Base-by-base conservation (phyloP, 2,888 invertebrate species). In the Caenorhabditis auriculariae region DNA sequence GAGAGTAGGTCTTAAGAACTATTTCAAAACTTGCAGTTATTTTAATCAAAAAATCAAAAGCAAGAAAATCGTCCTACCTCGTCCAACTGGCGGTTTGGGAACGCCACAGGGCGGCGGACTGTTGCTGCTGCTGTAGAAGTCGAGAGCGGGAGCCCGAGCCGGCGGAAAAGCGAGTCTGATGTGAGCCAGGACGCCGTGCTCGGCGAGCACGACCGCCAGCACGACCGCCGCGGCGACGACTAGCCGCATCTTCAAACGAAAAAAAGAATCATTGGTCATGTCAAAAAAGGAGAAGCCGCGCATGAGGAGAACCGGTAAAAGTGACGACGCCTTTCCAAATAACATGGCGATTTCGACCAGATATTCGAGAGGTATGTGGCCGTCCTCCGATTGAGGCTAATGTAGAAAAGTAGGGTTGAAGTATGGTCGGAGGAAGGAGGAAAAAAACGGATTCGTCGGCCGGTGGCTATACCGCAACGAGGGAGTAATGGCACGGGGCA, bases 91-190 rank as follows among this genome's bases (percentile, higher is more conserved):
- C 21, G 71, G 91, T 89, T 89, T 90, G 24, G 93, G 91, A 90
- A 93, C 92, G 68, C 94, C 94, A 83, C 94, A 94, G 60, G 93
- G 93, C 62, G 89, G 88, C 78, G 89, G 89, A 28, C 93, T 93
- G 79, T 92, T 87, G 43, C 89, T 88, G 82, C 89, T 92, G 82
- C 93, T 93, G 84, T 93, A 85, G 84, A 93, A 94, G 84, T 94
- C 94, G 83, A 93, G 85, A 80, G 90, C 91, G 81, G 89, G 91
- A 1, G 60, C 47, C 41, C 69, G 44, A 2, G 74, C 66, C 4
- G 70, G 66, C 19, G 74, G 74, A 50, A 68, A 74, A 44, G 64
- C 52, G 32, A 74, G 67, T 50, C 72, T 67, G 37, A 74, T 55
- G 55, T 74, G 74, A 27, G 63, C 68, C 5, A 39, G 26, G 19